Evolutionary conservation across 2,888 invertebrate species (phyloP).

Genomic region (Drosophila nr. perissopoda): DNA sequence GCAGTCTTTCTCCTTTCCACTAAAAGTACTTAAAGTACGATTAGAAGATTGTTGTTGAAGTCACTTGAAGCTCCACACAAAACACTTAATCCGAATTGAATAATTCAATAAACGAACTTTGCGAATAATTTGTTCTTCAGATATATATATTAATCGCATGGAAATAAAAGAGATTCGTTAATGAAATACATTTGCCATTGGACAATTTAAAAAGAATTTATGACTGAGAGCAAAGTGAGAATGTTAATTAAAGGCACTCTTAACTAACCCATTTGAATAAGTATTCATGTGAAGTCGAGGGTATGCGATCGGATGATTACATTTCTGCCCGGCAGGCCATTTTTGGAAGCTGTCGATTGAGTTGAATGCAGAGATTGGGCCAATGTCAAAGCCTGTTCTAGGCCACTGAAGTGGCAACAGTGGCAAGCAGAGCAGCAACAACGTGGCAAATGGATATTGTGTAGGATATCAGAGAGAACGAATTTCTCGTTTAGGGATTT

Average conservation of each 20-base stretch:
- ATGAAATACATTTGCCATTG: neutral
- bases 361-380: constrained; percentile 29
- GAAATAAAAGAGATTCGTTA: neutral
- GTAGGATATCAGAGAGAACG: neutral
- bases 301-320: neutral
- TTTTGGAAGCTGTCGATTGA: constrained; percentile 29
- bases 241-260: neutral
- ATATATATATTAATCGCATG: neutral
- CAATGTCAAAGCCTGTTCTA: constrained; percentile 29
- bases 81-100: neutral
- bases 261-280: neutral
- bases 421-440: neutral
- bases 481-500: constrained; percentile 39
- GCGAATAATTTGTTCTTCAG: neutral
- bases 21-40: neutral
- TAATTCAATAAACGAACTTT: too few species aligned
- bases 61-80: neutral
- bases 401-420: constrained; percentile 9
- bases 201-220: neutral
- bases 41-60: neutral
- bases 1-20: too few species aligned
- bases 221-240: neutral
- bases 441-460: neutral
- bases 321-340: neutral
- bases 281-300: neutral